Conservation (phyloP, 2,113 vertebrate genomes). For the Syngnathoides biaculeatus region DNA sequence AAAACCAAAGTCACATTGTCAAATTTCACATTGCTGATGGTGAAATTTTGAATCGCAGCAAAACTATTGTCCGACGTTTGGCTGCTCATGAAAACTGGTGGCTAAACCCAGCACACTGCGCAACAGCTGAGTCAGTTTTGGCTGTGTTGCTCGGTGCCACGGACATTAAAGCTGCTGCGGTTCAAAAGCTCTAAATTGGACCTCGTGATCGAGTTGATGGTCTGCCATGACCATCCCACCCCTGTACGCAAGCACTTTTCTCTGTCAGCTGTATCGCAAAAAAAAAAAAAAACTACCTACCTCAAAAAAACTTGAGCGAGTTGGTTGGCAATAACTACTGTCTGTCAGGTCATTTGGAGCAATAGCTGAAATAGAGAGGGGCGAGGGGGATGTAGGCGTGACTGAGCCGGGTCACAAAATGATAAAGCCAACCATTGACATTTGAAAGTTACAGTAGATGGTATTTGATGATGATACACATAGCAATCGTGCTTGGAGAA, state of each 20-base stretch:
- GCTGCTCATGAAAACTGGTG: no score
- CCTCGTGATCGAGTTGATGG: no score
- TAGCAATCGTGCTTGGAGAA: background rate
- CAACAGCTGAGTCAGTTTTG: background rate
- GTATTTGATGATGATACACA: background rate
- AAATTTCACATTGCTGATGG: background rate
- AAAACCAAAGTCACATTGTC: background rate
- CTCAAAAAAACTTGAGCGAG: slow-evolving; percentile 6
- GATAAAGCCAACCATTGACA: background rate
- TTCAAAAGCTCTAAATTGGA: no score
- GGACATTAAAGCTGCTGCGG: background rate
- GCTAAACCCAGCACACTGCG: no score
- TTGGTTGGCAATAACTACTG: slow-evolving; percentile 16
- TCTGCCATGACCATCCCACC: background rate
- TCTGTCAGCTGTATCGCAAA: background rate
- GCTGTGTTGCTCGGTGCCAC: background rate
- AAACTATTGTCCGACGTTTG: background rate
- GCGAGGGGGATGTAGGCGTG: background rate
- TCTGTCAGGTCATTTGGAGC: slow-evolving; percentile 29
- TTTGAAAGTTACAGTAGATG: background rate
- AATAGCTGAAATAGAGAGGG: slow-evolving; percentile 20
- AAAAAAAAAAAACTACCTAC: slow-evolving; percentile 14
- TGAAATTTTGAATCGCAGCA: background rate
- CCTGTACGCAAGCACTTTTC: background rate
- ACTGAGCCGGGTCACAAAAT: background rate